Evolutionary conservation across 2,888 invertebrate genomes (phyloP), one percentile per base, ranked within the genome.

Genomic region (Lithophane leautieri): DNA sequence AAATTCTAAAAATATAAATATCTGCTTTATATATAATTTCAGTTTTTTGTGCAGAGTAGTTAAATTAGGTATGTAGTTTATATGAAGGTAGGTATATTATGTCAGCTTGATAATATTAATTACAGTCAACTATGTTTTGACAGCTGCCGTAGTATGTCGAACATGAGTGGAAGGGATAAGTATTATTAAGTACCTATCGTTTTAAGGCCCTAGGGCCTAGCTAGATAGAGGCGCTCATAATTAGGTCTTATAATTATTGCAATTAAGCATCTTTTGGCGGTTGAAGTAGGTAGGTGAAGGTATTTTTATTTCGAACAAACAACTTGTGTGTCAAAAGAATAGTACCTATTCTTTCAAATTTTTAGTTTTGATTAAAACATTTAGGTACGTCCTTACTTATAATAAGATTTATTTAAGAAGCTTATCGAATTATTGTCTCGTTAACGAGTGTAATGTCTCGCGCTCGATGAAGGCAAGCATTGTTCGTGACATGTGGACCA

Each of bases 401-500:
- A 12, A 16, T 61, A 44, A 14, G 70, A 78, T 81, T 78, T 78
- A 84, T 79, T 70, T 82, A 79, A 80, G 76, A 79, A 77, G 69
- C 70, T 76, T 86, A 77, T 82, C 78, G 71, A 84, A 88, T 86
- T 76, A 88, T 89, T 81, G 82, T 82, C 75, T 82, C 68, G 81
- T 79, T 86, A 90, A 86, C 84, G 83, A 86, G 81, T 86, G 88
- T 87, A 86, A 88, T 88, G 87, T 88, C 85, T 86, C 79, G 90
- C 84, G 84, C 86, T 83, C 78, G 82, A 89, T 91, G 88, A 92
- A 93, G 90, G 91, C 92, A 82, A 81, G 89, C 92, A 93, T 93
- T 93, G 92, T 93, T 91, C 90, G 84, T 88, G 91, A 91, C 92
- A 93, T 92, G 89, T 93, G 93, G 90, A 91, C 90, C 91, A 89